Conservation (phyloP, 2,113 vertebrate genomes). For the Rhea americana region DNA sequence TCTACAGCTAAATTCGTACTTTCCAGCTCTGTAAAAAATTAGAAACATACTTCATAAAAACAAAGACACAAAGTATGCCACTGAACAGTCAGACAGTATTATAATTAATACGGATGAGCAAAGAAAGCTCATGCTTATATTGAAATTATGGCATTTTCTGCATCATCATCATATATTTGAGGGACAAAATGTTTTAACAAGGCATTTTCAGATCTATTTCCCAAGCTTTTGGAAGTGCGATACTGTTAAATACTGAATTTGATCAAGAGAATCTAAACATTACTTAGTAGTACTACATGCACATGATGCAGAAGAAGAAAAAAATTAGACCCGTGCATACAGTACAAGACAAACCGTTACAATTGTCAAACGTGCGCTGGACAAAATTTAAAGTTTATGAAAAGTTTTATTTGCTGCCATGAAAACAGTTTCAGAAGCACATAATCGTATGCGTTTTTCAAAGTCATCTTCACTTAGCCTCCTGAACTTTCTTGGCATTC, state of each 20-base stretch:
- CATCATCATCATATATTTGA: slow-evolving; percentile 39
- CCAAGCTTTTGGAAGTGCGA: slow-evolving; percentile 44
- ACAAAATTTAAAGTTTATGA: slow-evolving; percentile 66
- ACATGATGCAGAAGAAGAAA: slow-evolving; percentile 68
- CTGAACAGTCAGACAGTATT: slow-evolving; percentile 44
- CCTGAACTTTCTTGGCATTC: slow-evolving; percentile 94
- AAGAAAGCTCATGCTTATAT: slow-evolving; percentile 57
- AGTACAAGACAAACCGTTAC: slow-evolving; percentile 71
- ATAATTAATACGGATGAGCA: slow-evolving; percentile 62
- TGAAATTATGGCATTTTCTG: slow-evolving; percentile 33
- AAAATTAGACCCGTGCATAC: slow-evolving; percentile 70
- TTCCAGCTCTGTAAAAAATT: slow-evolving; percentile 61
- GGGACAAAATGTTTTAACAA: slow-evolving; percentile 13
- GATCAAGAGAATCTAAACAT: slow-evolving; percentile 59
- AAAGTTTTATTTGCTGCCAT: slow-evolving; percentile 68
- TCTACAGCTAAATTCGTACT: slow-evolving; percentile 56
- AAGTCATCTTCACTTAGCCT: slow-evolving; percentile 88
- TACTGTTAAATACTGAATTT: slow-evolving; percentile 58
- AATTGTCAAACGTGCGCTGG: slow-evolving; percentile 69
- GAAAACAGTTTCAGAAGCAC: slow-evolving; percentile 69
- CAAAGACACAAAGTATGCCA: slow-evolving; percentile 50
- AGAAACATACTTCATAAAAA: slow-evolving; percentile 69
- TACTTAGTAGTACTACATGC: slow-evolving; percentile 74
- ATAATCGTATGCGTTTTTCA: slow-evolving; percentile 13
- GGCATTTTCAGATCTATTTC: slow-evolving; percentile 33